These are phyloP conservation scores for Brachyptera risi DNA, from an alignment of 2,888 invertebrate genomes.

Conservation along the genomic window DNA sequence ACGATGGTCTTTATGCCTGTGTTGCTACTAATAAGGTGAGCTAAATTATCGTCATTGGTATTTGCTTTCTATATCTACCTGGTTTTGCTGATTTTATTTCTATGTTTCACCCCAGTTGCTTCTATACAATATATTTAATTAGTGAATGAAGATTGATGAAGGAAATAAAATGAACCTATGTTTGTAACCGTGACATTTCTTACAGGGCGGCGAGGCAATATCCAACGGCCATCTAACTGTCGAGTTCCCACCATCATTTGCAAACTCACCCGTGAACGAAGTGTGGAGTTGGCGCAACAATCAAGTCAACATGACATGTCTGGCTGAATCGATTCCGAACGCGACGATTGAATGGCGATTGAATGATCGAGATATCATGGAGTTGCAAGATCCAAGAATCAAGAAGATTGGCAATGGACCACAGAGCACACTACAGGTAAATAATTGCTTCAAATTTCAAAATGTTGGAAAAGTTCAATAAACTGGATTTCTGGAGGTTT, in stretches of 20 bases:
- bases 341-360: constrained; percentile 85
- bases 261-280: constrained; percentile 58
- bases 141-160: not conserved
- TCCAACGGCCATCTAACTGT: constrained; percentile 80
- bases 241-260: constrained; percentile 78
- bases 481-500: too few species aligned
- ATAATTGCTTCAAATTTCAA: not conserved
- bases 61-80: not conserved
- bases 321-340: constrained; percentile 84
- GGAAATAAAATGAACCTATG: not conserved
- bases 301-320: constrained; percentile 79
- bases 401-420: constrained; percentile 64
- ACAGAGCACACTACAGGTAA: constrained; percentile 56
- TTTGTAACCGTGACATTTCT: constrained; percentile 9
- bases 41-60: not conserved
- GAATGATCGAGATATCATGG: constrained; percentile 42
- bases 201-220: constrained; percentile 62
- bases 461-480: not conserved
- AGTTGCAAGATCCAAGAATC: constrained; percentile 50
- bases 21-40: constrained; percentile 65
- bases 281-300: constrained; percentile 80
- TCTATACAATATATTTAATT: not conserved
- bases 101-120: not conserved
- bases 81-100: not conserved
- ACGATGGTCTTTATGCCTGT: constrained; percentile 88